Conservation (phyloP, 2,888 invertebrate species). For the Sturmia bella region DNA sequence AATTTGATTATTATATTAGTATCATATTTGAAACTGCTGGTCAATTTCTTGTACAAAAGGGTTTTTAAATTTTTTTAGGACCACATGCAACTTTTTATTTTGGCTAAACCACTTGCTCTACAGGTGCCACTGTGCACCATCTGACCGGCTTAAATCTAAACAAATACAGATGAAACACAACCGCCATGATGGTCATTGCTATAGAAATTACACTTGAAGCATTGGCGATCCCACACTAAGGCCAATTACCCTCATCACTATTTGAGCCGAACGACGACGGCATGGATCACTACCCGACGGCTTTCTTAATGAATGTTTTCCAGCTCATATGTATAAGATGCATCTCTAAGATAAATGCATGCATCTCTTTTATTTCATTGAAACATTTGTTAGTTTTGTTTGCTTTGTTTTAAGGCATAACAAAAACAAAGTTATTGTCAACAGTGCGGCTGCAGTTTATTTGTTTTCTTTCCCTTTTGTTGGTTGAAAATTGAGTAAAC, state of each 20-base stretch:
- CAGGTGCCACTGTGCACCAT: too few relatives aligned
- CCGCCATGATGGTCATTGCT: conserved; percentile 13
- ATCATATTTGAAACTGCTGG: too few relatives aligned
- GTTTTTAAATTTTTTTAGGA: too few relatives aligned
- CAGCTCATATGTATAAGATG: conserved; percentile 27
- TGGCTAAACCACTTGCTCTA: too few relatives aligned
- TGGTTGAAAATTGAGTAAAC: conserved; percentile 34
- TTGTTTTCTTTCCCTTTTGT: conserved; percentile 31
- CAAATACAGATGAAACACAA: conserved; percentile 5
- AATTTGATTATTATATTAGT: too few relatives aligned
- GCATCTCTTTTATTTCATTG: conserved; percentile 22
- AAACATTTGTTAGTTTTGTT: conserved; percentile 47
- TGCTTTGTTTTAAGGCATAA: conserved; percentile 38
- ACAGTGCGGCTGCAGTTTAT: conserved; percentile 61
- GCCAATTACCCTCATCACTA: conserved; percentile 29
- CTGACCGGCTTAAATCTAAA: conserved; percentile 35
- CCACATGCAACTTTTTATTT: too few relatives aligned
- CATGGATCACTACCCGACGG: conserved; percentile 54
- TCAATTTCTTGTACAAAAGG: too few relatives aligned
- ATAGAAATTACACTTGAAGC: conserved; percentile 21
- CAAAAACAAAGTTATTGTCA: conserved; percentile 46
- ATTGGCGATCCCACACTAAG: background rate
- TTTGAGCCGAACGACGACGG: background rate
- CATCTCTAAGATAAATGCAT: background rate
- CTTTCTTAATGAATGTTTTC: conserved; percentile 18